Evolutionary conservation across 2,888 invertebrate species (phyloP), one percentile per base, ranked within the genome.

Genomic region (Yponomeuta cagnagella): DNA sequence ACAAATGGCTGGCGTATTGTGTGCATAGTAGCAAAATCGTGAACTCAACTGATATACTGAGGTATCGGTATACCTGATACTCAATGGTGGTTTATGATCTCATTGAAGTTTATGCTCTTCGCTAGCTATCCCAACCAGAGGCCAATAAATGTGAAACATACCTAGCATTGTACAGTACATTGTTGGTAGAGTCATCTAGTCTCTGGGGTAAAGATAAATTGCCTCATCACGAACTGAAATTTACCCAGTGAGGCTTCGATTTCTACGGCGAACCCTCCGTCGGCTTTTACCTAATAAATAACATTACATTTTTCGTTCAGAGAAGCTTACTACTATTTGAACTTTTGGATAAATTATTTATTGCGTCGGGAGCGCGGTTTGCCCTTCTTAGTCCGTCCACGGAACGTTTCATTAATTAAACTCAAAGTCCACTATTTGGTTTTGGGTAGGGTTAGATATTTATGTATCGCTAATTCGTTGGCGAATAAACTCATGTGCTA

Each of bases 141-240:
- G 5, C 15, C 52, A 58, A 15, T 15, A 15, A 58, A 15, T 15
- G 52, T 15, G 52, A 52, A 3, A 15, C 52, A 58, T 8, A 43
- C 43, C 43, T 43, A 15, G 52, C 15, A 15, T 15, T 12, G 15
- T 58, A 58, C 15, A 58, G 52, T 58, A 58, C 9, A 58, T 58
- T 31, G 52, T 63, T 10, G 10, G 10, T 23, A 15, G 33, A 3
- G 37, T 43, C 15, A 4, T 33, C 43, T 15, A 63, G 70, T 63
- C 63, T 33, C 70, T 33, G 37, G 70, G 63, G 48, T 69, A n/a
- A 33, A 23, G 43, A 63, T 58, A 63, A 63, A 70, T 70, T 63
- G 70, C 64, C 63, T 70, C 70, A 70, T 70, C 63, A 70, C 63
- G 52, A 70, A 63, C 58, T 63, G 63, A 37, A 70, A 70, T 70